Conservation (phyloP, 2,888 invertebrate genomes). For the Phyllotreta striolata region DNA sequence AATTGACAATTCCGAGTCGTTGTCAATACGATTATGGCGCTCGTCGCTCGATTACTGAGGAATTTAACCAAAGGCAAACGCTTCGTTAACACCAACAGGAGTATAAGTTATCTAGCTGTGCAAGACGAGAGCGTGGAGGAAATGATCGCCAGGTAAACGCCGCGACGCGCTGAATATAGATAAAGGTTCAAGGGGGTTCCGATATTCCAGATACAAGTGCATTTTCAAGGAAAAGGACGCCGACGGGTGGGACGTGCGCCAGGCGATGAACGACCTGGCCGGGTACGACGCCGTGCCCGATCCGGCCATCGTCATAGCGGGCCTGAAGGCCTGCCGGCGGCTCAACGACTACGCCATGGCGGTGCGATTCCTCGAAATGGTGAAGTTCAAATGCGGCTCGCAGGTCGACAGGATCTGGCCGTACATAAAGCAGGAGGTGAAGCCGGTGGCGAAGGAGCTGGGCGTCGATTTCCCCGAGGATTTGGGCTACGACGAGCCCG, state of each 20-base stretch:
- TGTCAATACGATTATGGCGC: too few species aligned
- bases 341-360: conserved; percentile 73
- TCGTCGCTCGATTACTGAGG: too few species aligned
- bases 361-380: conserved; percentile 83
- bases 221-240: conserved; percentile 87
- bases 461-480: conserved; percentile 94
- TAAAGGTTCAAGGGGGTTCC: background rate
- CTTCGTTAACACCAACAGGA: background rate
- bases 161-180: background rate
- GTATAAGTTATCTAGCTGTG: conserved; percentile 25
- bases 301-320: conserved; percentile 67
- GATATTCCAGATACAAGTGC: conserved; percentile 71
- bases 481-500: conserved; percentile 96
- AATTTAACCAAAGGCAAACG: too few species aligned
- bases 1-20: too few species aligned
- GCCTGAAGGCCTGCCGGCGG: conserved; percentile 69
- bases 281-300: conserved; percentile 69
- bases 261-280: conserved; percentile 65
- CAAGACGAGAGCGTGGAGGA: conserved; percentile 28
- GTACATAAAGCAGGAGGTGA: conserved; percentile 87
- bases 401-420: conserved; percentile 82
- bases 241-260: conserved; percentile 80
- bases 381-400: conserved; percentile 86
- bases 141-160: conserved; percentile 29
- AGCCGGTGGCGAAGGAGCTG: conserved; percentile 88